phyloP scores from a whole-genome alignment of 2,797 vertebrate genomes.

The Mycteria americana region DNA sequence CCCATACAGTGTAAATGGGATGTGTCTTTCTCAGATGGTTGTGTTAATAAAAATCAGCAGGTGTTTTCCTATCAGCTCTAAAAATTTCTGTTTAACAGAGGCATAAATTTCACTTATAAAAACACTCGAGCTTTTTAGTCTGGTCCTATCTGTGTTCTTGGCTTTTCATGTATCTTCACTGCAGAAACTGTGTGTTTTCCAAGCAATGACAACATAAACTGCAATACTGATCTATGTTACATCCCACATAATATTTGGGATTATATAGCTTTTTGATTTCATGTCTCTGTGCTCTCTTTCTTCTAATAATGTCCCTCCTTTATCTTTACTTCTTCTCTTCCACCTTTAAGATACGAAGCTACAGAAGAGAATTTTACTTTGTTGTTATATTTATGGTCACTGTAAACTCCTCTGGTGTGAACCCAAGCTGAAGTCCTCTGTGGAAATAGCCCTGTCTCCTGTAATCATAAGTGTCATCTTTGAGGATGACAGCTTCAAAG shows the following conservation, averaged over 20 bases:
- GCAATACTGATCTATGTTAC: neutral
- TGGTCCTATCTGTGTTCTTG: neutral
- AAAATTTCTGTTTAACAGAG: neutral
- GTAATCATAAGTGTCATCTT: neutral
- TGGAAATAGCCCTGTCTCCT: neutral
- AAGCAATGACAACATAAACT: neutral
- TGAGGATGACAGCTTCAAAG: conserved; percentile 16
- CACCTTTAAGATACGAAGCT: neutral
- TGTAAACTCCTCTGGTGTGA: neutral
- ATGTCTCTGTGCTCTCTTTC: neutral
- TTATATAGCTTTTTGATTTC: neutral
- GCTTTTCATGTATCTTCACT: neutral
- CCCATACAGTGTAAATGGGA: neutral
- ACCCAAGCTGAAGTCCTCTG: neutral
- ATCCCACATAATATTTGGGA: neutral
- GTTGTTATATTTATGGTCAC: neutral
- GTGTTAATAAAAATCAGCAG: neutral
- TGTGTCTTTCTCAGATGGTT: neutral
- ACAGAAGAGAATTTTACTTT: neutral
- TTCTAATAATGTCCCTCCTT: neutral
- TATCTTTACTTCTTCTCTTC: neutral
- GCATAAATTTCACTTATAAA: neutral
- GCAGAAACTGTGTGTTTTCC: neutral
- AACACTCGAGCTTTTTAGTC: neutral
- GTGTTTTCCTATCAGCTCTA: neutral